phyloP scores from a whole-genome alignment of 64 coral and sea anemone genomes.

The Actinia equina region DNA sequence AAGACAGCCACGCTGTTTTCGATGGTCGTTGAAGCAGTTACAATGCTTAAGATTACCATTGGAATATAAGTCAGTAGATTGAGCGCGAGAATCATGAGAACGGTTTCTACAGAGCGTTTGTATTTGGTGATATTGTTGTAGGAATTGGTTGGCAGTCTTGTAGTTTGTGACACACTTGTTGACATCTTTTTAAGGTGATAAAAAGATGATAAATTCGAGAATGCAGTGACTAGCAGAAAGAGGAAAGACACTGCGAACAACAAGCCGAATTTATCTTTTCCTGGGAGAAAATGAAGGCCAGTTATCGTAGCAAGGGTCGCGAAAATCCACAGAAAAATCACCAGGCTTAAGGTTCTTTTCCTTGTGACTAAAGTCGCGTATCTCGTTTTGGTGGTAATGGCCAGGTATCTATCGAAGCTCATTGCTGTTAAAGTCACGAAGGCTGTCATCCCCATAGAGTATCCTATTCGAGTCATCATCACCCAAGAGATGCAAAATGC shows the following conservation, averaged over 20 bases:
- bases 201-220: neutral
- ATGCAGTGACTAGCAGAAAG: neutral
- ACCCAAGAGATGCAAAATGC: neutral
- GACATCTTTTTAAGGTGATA: neutral
- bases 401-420: constrained; percentile 4
- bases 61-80: neutral
- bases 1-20: neutral
- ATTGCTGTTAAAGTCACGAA: constrained; percentile 1
- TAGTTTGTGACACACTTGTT: neutral
- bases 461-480: neutral
- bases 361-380: neutral
- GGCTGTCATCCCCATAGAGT: neutral
- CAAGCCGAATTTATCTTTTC: neutral
- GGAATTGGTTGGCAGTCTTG: neutral
- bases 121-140: neutral
- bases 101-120: neutral
- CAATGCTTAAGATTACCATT: neutral
- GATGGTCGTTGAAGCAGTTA: neutral
- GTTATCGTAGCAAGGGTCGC: neutral
- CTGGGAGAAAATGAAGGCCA: neutral
- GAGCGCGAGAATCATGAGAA: neutral
- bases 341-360: neutral
- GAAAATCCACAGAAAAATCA: neutral
- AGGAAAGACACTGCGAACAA: neutral
- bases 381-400: neutral